Evolutionary conservation across 2,888 invertebrate species (phyloP).

Genomic region (Plagodis pulveraria): DNA sequence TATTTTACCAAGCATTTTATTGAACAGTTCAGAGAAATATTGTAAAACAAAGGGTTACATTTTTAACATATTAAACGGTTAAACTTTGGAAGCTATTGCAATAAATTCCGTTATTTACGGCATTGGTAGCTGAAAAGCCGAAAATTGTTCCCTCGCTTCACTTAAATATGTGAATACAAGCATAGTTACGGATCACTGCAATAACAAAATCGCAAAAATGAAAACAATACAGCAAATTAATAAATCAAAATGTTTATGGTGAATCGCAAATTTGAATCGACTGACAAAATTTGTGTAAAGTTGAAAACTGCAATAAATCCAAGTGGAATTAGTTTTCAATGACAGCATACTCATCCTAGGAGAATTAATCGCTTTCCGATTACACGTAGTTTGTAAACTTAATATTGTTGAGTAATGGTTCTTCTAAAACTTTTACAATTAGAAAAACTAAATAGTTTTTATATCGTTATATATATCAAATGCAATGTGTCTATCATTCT

Average conservation of each 20-base stretch:
- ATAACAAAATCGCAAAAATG: conserved; percentile 20
- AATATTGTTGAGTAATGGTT: conserved; percentile 63
- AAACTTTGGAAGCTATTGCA: conserved; percentile 5
- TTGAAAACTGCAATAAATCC: conserved; percentile 65
- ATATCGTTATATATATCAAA: too few relatives aligned
- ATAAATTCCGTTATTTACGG: conserved; percentile 23
- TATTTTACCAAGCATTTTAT: too few relatives aligned
- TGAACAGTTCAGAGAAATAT: too few relatives aligned
- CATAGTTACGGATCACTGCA: conserved; percentile 24
- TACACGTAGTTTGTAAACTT: conserved; percentile 61
- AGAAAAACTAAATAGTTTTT: conserved; percentile 35
- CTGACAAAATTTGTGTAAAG: conserved; percentile 37
- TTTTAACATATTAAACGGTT: too few relatives aligned
- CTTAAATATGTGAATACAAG: conserved; percentile 9
- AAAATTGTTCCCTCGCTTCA: conserved; percentile 13
- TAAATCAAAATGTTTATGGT: conserved; percentile 29
- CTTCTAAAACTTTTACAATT: conserved; percentile 49
- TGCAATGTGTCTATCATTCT: too few relatives aligned
- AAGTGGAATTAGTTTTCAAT: conserved; percentile 65
- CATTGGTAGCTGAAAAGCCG: neutral
- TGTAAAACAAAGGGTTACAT: too few relatives aligned
- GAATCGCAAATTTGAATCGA: conserved; percentile 28
- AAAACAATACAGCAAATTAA: conserved; percentile 24
- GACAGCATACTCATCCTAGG: conserved; percentile 65
- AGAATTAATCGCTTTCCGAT: conserved; percentile 68